A percentile compares a stretch with the other conserved stretches of the same genome.
Conservation (phyloP, 2,113 vertebrate species). For the Melanerpes formicivorus region DNA sequence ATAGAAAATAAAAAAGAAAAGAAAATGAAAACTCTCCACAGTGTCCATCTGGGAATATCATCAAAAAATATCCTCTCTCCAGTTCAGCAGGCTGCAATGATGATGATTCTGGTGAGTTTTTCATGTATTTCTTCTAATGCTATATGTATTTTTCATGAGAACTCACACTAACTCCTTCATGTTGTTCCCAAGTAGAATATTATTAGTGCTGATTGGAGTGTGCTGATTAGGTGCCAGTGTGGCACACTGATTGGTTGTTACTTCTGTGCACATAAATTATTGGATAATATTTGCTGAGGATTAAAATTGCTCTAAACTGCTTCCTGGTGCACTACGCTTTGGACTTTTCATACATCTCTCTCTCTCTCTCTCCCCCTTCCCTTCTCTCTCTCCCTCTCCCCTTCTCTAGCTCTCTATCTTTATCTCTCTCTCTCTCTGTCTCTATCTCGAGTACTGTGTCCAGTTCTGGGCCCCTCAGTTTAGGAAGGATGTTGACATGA, state of each 20-base stretch:
- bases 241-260: neutral
- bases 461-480: too few species aligned
- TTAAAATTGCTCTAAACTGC: neutral
- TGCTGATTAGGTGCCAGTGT: neutral
- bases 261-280: neutral
- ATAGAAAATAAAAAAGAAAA: neutral
- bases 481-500: too few species aligned
- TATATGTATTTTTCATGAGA: neutral
- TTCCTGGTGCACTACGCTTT: neutral
- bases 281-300: neutral
- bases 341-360: neutral
- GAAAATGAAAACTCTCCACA: neutral
- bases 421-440: too few species aligned
- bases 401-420: too few species aligned
- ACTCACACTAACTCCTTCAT: neutral
- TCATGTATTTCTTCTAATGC: neutral
- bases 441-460: too few species aligned
- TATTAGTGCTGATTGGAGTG: neutral
- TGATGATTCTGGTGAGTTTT: neutral
- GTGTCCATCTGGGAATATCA: neutral
- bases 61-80: neutral
- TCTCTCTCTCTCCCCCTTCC: too few species aligned
- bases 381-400: too few species aligned
- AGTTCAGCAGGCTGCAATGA: neutral
- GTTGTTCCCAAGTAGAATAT: neutral